A percentile compares a stretch with the other conserved stretches of the same genome.
phyloP scores from a whole-genome alignment of 2,113 vertebrate genomes.

The Herpetotheres cachinnans region DNA sequence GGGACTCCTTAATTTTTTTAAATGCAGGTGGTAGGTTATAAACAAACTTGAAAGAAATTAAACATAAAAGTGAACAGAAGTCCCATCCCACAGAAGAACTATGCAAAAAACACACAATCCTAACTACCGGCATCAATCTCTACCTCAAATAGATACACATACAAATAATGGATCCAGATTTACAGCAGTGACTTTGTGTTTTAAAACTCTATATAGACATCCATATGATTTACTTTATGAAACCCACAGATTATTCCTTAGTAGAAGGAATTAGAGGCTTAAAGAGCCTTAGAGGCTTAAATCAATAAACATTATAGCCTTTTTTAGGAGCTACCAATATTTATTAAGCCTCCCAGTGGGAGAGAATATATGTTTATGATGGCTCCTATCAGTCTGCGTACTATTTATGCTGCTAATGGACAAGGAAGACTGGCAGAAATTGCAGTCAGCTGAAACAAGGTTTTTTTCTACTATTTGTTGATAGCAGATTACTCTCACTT shows the following conservation, averaged over 20 bases:
- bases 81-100: neutral
- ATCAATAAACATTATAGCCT: conserved; percentile 70
- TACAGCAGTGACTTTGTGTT: neutral
- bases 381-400: conserved; percentile 22
- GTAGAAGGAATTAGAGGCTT: neutral
- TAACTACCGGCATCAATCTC: neutral
- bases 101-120: neutral
- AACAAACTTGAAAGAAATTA: neutral
- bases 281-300: conserved; percentile 25
- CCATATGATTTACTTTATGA: conserved; percentile 7
- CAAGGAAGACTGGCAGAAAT: neutral
- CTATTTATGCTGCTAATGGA: conserved; percentile 15
- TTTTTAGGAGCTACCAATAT: conserved; percentile 53
- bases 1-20: neutral
- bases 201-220: neutral
- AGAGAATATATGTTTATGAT: conserved; percentile 8
- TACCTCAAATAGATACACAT: neutral
- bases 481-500: neutral
- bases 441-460: neutral
- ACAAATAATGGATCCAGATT: neutral
- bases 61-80: neutral
- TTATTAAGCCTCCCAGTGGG: neutral
- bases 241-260: conserved; percentile 42
- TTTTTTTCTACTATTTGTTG: neutral
- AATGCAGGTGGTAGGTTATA: neutral